These are phyloP conservation scores for Rachycentron canadum DNA, from an alignment of 2,797 vertebrate genomes.

Conservation along the genomic window DNA sequence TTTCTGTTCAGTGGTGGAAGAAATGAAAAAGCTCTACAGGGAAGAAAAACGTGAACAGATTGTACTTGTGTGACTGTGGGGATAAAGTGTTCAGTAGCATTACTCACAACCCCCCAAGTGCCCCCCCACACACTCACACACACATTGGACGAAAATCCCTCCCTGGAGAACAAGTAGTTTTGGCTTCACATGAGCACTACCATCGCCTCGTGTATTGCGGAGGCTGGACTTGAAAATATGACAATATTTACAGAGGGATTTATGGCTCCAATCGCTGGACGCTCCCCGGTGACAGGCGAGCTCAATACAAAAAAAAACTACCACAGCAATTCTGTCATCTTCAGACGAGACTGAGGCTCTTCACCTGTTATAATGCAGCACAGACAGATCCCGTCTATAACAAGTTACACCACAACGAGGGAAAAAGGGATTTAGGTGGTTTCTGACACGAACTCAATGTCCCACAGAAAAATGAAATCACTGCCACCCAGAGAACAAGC, in stretches of 20 bases:
- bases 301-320: conserved; percentile 3
- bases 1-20: conserved; percentile 8
- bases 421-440: neutral
- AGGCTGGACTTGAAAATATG: conserved; percentile 24
- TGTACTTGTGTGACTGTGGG: conserved; percentile 44
- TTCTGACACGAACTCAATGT: neutral
- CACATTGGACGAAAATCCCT: conserved; percentile 4
- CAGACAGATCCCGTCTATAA: neutral
- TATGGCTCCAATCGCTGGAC: conserved; percentile 1
- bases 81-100: conserved; percentile 61
- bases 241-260: conserved; percentile 38
- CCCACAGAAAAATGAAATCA: neutral
- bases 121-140: neutral
- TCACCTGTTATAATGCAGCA: neutral
- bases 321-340: too few species aligned
- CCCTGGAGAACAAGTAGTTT: conserved; percentile 40
- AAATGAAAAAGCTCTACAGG: conserved; percentile 13
- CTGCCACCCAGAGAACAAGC: neutral
- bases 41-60: conserved; percentile 32
- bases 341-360: neutral
- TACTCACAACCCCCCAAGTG: conserved; percentile 29
- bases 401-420: neutral
- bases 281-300: neutral
- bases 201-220: neutral
- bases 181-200: conserved; percentile 17